phyloP scores from a whole-genome alignment of 2,888 invertebrate genomes.

The Acanthacorydalis orientalis region DNA sequence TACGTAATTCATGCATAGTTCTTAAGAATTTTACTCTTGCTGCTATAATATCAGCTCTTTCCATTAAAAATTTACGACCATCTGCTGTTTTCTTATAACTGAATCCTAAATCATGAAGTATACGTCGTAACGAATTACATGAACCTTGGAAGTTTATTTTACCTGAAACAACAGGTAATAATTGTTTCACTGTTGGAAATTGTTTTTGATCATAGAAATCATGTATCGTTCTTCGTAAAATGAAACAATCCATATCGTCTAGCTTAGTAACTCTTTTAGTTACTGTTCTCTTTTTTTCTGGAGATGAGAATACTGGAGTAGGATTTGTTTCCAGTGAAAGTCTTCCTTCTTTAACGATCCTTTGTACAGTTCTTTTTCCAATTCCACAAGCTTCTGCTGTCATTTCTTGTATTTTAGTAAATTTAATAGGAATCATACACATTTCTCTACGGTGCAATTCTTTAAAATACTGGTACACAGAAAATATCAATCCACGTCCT shows the following conservation, averaged over 20 bases:
- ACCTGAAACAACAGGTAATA: slow-evolving; percentile 2
- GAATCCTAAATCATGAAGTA: slow-evolving; percentile 3
- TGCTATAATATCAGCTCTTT: slow-evolving; percentile 3
- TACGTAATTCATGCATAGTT: slow-evolving; percentile 4
- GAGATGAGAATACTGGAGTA: slow-evolving; percentile 3
- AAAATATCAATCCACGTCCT: slow-evolving; percentile 4
- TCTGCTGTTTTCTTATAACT: slow-evolving; percentile 3
- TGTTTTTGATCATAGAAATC: slow-evolving; percentile 5
- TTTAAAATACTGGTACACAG: slow-evolving; percentile 2
- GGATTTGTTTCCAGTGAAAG: slow-evolving; percentile 4
- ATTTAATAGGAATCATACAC: slow-evolving; percentile 3
- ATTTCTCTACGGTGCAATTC: slow-evolving; percentile 1
- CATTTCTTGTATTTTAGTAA: slow-evolving; percentile 4
- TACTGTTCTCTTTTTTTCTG: not conserved
- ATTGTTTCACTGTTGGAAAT: slow-evolving; percentile 4
- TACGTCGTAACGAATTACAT: slow-evolving; percentile 1
- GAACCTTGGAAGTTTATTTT: slow-evolving; percentile 5
- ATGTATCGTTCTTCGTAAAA: slow-evolving; percentile 3
- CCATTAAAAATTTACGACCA: slow-evolving; percentile 4
- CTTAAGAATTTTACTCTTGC: slow-evolving; percentile 4
- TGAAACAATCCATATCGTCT: slow-evolving; percentile 5
- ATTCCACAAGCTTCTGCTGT: slow-evolving; percentile 5
- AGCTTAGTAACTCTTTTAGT: slow-evolving; percentile 1
- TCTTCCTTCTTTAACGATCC: slow-evolving; percentile 4
- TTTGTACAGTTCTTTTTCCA: slow-evolving; percentile 4